phyloP scores from a whole-genome alignment of 2,797 vertebrate genomes.

The Merluccius polli region DNA sequence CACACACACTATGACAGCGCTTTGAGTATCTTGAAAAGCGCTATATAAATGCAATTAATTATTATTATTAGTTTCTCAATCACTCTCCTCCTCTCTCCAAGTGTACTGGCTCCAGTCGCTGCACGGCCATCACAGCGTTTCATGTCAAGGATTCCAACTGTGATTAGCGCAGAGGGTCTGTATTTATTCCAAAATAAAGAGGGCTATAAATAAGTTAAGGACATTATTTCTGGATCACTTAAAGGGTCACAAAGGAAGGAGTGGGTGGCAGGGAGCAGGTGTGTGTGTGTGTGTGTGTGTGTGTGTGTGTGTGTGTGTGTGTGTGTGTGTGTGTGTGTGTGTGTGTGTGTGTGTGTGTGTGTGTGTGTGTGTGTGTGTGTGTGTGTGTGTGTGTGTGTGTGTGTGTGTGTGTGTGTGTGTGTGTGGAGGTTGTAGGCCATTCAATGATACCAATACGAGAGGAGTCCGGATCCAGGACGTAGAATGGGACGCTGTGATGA shows the following conservation, averaged over 20 bases:
- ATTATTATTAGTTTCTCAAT: conserved; percentile 43
- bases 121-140: conserved; percentile 29
- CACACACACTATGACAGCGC: no score
- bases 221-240: conserved; percentile 45
- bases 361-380: no score
- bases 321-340: no score
- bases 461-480: no score
- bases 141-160: conserved; percentile 29
- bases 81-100: conserved; percentile 16
- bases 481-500: no score
- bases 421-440: no score
- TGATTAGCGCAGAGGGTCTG: conserved; percentile 21
- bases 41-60: no score
- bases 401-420: background rate
- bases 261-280: background rate
- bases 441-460: no score
- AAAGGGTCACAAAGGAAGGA: conserved; percentile 1
- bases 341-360: no score
- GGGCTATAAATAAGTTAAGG: conserved; percentile 30
- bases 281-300: no score
- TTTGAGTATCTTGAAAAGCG: no score
- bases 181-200: conserved; percentile 38
- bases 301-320: background rate
- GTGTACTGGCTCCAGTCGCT: conserved; percentile 23
- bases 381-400: no score